These are phyloP conservation scores for Caretta caretta DNA, from an alignment of 2,113 vertebrate species.

Conservation along the genomic window DNA sequence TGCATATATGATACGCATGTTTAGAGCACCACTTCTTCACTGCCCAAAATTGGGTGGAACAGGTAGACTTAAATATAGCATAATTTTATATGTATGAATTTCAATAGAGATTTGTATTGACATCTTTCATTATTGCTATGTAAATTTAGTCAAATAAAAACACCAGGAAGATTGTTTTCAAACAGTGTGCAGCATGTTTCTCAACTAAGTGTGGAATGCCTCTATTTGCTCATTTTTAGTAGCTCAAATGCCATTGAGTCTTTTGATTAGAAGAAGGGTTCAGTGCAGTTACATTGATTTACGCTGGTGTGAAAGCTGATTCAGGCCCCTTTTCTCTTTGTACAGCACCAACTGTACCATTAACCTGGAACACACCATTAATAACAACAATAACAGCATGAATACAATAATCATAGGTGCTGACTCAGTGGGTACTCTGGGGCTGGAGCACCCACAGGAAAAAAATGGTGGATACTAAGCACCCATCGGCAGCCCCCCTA, in stretches of 20 bases:
- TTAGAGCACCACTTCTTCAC: background rate
- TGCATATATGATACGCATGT: background rate
- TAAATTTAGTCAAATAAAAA: background rate
- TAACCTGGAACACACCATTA: background rate
- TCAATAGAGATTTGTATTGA: background rate
- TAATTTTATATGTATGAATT: background rate
- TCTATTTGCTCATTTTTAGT: background rate
- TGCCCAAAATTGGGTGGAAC: background rate
- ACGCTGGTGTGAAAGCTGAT: background rate
- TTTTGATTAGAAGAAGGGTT: slow-evolving; percentile 21
- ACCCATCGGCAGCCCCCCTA: too few species aligned
- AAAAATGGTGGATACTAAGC: too few species aligned
- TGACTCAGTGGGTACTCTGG: too few species aligned
- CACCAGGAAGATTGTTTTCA: background rate
- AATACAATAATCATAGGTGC: background rate
- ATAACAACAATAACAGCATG: background rate
- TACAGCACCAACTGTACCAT: background rate
- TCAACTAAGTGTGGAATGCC: background rate
- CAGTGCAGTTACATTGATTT: background rate
- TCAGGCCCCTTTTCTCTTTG: background rate
- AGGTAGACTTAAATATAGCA: background rate
- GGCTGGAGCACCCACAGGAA: too few species aligned
- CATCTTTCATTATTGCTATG: background rate
- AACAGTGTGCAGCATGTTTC: background rate
- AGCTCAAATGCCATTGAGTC: background rate